A percentile compares a stretch with the other conserved stretches of the same genome.
Conservation (phyloP, 2,113 vertebrate genomes). For the Ahaetulla prasina region DNA sequence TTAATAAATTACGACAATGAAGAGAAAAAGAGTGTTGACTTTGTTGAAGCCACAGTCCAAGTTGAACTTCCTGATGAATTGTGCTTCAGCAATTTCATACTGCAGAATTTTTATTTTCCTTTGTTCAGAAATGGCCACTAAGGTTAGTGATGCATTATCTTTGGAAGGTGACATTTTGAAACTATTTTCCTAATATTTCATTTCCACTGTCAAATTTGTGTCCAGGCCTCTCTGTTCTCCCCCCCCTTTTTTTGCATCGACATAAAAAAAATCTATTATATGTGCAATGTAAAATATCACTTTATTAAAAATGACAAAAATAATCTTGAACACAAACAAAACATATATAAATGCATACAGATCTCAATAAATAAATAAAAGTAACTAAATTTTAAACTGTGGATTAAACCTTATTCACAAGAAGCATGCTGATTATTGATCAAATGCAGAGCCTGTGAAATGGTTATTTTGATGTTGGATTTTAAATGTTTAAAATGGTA, state of each 20-base stretch:
- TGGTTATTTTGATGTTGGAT: neutral
- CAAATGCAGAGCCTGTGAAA: neutral
- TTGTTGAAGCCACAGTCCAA: neutral
- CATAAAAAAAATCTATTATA: neutral
- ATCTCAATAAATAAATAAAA: neutral
- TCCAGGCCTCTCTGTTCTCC: neutral
- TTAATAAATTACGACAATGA: neutral
- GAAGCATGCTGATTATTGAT: neutral
- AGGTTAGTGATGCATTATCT: neutral
- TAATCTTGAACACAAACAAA: neutral
- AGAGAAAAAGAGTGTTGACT: neutral
- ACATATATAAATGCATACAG: neutral
- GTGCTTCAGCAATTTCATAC: neutral
- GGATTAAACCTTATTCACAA: neutral
- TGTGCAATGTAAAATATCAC: neutral
- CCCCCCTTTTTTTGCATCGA: neutral
- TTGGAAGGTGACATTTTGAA: neutral
- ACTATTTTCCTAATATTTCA: neutral
- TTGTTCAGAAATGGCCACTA: neutral
- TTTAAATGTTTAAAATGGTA: neutral
- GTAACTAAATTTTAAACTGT: neutral
- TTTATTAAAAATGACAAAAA: neutral
- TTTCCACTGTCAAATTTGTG: neutral
- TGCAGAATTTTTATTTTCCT: neutral
- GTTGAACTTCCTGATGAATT: neutral